Base-by-base conservation (phyloP, 2,888 invertebrate genomes). In the Beris morrisii region DNA sequence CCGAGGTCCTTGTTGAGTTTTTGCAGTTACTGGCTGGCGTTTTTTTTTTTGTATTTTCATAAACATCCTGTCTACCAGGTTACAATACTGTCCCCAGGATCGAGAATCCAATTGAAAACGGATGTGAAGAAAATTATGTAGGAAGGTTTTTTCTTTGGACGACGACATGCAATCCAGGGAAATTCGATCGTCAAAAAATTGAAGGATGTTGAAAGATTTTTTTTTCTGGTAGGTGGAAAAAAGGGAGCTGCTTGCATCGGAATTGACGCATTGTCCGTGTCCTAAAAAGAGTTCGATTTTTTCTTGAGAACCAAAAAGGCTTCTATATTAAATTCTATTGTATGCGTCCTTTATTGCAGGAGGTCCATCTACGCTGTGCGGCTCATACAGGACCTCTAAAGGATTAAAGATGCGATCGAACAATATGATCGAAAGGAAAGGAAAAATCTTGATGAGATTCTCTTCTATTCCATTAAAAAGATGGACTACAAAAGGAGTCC, bases 331-430 rank as follows among this genome's bases (percentile, higher is more conserved):
- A 61, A 28, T 48, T 61, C 52, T 61, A 45, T 52, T 54, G 31
- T 61, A 50, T 6, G 32, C 12, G 7, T 15, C 22, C 15, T 52
- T 61, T 61, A 15, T 52, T 50, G 9, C 9, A 46, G 59, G 46
- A n/a, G 50, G 61, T 52, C 61, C 46, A 48, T 48, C 13, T 15
- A 38, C 15, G 22, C 4, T 22, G 30, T 61, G 15, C 50, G 52
- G 28, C 46, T 50, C 61, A 38, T 28, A n/a, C 45, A 61, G 48
- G 48, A 50, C 61, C 15, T 15, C 38, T 22, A 61, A 61, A 61
- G 61, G 61, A 61, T 61, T 61, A 61, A 61, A 52, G 15, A 15
- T 22, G 22, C 52, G 50, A 61, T 52, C 38, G 52, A 38, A 61
- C 50, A 61, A 61, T 50, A 52, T 59, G 52, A 46, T 12, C n/a